These are phyloP conservation scores for Dipodomys stephensi DNA, from an alignment of 2,113 vertebrate genomes.

Conservation along the genomic window DNA sequence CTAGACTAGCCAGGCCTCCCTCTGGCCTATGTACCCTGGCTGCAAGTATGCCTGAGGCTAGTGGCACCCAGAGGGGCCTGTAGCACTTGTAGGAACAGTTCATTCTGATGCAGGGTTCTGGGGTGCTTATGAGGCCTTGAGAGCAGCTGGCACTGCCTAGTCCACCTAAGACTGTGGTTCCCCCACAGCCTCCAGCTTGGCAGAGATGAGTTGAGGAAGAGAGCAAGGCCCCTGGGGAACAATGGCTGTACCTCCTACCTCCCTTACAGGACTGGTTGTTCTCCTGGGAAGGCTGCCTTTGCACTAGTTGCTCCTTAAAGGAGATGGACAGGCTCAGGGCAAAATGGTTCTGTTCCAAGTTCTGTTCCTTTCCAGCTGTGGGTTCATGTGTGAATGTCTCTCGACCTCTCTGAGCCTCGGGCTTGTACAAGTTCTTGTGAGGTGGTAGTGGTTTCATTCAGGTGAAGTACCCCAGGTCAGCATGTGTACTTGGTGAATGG, in stretches of 20 bases:
- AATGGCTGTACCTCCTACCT: fast-evolving
- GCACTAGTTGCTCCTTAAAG: neutral
- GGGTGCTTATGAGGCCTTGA: neutral
- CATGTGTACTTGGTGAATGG: neutral
- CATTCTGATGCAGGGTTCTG: too few relatives aligned
- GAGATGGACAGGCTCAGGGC: neutral
- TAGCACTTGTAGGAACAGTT: neutral
- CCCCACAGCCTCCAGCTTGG: neutral
- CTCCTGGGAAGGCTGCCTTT: neutral
- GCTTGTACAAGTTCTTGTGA: neutral
- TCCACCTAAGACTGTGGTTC: neutral
- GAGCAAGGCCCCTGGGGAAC: neutral
- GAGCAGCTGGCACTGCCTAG: neutral
- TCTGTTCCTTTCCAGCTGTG: neutral
- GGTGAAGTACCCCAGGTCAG: neutral
- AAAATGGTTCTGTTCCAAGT: neutral
- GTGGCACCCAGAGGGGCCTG: neutral
- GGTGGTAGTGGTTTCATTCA: neutral
- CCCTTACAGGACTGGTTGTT: fast-evolving
- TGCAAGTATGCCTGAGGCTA: too few relatives aligned
- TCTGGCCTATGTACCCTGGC: neutral
- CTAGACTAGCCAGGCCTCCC: neutral
- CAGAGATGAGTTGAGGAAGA: neutral
- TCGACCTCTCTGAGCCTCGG: neutral
- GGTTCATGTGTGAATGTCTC: neutral